Base-by-base conservation (phyloP, 1,140 invertebrate species). In the Geopemphigus sp. region DNA sequence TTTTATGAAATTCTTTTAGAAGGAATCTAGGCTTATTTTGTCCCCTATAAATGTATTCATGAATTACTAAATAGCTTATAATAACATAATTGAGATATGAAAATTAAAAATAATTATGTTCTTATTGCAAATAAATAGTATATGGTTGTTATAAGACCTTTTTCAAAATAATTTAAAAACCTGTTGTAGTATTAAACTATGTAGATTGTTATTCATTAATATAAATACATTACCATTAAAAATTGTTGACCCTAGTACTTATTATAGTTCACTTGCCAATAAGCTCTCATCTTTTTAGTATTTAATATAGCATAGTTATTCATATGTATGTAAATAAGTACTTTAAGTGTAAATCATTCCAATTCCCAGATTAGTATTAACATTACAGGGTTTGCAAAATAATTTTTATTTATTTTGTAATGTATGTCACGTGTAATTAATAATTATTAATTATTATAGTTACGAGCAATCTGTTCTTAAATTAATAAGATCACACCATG, bases 391-490 rank as follows among this genome's bases (percentile, higher is more conserved):
- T 68, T n/a, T 68, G 64, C 4, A 64, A 22, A 5, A 47, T 24
- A 12, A 15, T 47, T 68, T 68, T 12, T 47, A 68, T 68, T 66
- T 47, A 68, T 45, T 68, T 47, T 24, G 45, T 1, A 24, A 39
- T 47, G 45, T 22, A 68, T 47, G 10, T 68, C 12, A 68, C 39
- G 47, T 64, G n/a, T n/a, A n/a, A n/a, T n/a, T n/a, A n/a, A n/a
- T n/a, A n/a, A 39, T 39, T 39, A 39, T 4, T 39, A 64, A 24
- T 32, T 66, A 1, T 68, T 68, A 26, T 26, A 68, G 66, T 24
- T 68, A 68, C 50, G 2, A 68, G 66, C 39, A 68, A 68, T 68
- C 14, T 68, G 66, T 50, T 68, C 63, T 45, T 22, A 12, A 68
- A 47, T 47, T 68, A 68, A 47, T 24, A 11, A 47, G 64, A 47